Evolutionary conservation across 2,888 invertebrate species (phyloP).

Genomic region (Aethes cnicana): DNA sequence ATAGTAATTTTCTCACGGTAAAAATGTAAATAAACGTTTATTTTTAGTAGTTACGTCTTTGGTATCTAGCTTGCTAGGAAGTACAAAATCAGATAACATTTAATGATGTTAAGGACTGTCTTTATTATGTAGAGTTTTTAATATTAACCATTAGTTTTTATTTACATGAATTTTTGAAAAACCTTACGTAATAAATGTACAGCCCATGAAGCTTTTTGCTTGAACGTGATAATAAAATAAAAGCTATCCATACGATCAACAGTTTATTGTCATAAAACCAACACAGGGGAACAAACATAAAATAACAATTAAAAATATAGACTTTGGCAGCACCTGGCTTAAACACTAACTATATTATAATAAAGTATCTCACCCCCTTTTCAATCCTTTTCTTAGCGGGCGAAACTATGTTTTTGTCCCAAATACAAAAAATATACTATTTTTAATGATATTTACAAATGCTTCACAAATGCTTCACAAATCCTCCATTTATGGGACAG

Average conservation of each 20-base stretch:
- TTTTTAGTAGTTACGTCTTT: slow-evolving; percentile 70
- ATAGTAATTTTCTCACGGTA: slow-evolving; percentile 71
- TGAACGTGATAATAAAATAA: slow-evolving; percentile 24
- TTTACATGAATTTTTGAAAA: too few relatives aligned
- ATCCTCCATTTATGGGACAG: too few relatives aligned
- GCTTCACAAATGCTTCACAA: too few relatives aligned
- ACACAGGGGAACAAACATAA: slow-evolving; percentile 14
- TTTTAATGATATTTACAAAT: too few relatives aligned
- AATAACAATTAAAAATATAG: slow-evolving; percentile 19
- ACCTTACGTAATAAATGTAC: not conserved
- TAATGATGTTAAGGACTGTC: slow-evolving; percentile 15
- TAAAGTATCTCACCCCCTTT: not conserved
- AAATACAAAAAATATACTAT: too few relatives aligned
- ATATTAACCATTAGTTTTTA: too few relatives aligned
- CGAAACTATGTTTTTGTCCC: too few relatives aligned
- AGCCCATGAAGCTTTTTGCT: slow-evolving; percentile 18
- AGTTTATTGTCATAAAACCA: slow-evolving; percentile 26
- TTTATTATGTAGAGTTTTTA: not conserved
- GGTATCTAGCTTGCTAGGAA: slow-evolving; percentile 36
- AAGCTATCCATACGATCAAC: slow-evolving; percentile 12
- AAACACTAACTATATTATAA: not conserved
- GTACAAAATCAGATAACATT: slow-evolving; percentile 25
- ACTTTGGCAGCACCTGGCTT: slow-evolving; percentile 25
- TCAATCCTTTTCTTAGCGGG: not conserved
- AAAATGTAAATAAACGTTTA: slow-evolving; percentile 79